Base-by-base conservation (phyloP, 2,888 invertebrate species). In the Caenorhabditis sp. region DNA sequence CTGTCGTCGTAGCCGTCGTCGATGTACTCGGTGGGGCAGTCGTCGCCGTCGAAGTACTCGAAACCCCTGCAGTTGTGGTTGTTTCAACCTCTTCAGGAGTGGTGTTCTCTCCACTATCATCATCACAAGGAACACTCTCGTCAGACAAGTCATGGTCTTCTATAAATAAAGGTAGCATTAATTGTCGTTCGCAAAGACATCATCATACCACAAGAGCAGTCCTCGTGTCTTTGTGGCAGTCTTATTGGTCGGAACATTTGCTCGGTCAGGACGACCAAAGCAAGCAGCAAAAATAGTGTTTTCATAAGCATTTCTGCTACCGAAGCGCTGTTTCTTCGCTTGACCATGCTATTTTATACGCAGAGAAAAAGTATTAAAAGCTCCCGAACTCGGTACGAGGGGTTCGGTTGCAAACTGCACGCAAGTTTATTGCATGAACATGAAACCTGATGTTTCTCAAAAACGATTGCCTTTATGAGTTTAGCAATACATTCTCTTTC, bases 121-220 rank as follows among this genome's bases (percentile, higher is more conserved):
- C 50, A 17, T 50, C 50, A 30, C 50, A 50, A 17, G 50, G 50
- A 1, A 8, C 30, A 9, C 20, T 32, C 1, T 50, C 26, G 7
- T 41, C 41, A 7, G 41, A n/a, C 2, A 24, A 22, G 26, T 9
- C 2, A n/a, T 24, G 24, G 26, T 26, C 20, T 26, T 26, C 46
- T 46, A 13, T 2, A 26, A 46, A 46, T n/a, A n/a, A n/a, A n/a
- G n/a, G n/a, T n/a, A n/a, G n/a, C n/a, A n/a, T n/a, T n/a, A n/a
- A n/a, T n/a, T n/a, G n/a, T n/a, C n/a, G n/a, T n/a, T n/a, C n/a
- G n/a, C n/a, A n/a, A n/a, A n/a, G n/a, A n/a, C n/a, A n/a, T n/a
- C n/a, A 26, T 45, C 20, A 46, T 50, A 53, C 55, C 55, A 41
- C 55, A 56, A 4, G 37, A 37, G 15, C 55, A 56, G 20, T 41